Evolutionary conservation across 2,888 invertebrate species (phyloP).

Genomic region (Nebria brevicollis): DNA sequence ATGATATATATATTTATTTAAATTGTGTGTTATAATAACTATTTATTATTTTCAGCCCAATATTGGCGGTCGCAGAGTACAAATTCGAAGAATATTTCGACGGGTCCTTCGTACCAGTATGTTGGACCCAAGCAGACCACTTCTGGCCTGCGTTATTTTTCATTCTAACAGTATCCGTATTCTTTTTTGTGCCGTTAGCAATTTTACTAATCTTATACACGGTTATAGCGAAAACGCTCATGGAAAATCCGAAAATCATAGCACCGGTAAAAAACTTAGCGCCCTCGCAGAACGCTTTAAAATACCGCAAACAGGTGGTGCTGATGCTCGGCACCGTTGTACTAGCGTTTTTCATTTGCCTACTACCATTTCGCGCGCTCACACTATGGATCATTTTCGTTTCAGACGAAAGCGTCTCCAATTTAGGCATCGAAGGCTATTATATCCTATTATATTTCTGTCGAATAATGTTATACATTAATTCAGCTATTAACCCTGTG

Average conservation of each 20-base stretch:
- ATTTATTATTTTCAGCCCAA: constrained; percentile 74
- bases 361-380: constrained; percentile 88
- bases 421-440: constrained; percentile 82
- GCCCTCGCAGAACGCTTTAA: constrained; percentile 69
- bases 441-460: constrained; percentile 86
- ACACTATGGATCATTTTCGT: constrained; percentile 88
- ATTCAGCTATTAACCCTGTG: constrained; percentile 92
- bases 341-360: constrained; percentile 88
- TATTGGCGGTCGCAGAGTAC: constrained; percentile 83
- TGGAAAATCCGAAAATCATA: constrained; percentile 79
- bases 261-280: constrained; percentile 67
- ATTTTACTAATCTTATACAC: constrained; percentile 85
- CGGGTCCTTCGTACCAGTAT: constrained; percentile 77
- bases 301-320: constrained; percentile 84
- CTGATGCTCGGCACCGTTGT: constrained; percentile 91
- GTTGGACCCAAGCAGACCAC: constrained; percentile 81
- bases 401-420: constrained; percentile 70
- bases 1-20: neutral
- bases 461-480: constrained; percentile 87
- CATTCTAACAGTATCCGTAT: constrained; percentile 80
- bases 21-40: constrained; percentile 6
- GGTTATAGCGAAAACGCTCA: constrained; percentile 84
- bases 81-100: constrained; percentile 77
- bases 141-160: constrained; percentile 85
- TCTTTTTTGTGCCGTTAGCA: constrained; percentile 86